Evolutionary conservation across 2,113 vertebrate species (phyloP).

Genomic region (crab-eating macaque (Macaca fascicularis)): DNA sequence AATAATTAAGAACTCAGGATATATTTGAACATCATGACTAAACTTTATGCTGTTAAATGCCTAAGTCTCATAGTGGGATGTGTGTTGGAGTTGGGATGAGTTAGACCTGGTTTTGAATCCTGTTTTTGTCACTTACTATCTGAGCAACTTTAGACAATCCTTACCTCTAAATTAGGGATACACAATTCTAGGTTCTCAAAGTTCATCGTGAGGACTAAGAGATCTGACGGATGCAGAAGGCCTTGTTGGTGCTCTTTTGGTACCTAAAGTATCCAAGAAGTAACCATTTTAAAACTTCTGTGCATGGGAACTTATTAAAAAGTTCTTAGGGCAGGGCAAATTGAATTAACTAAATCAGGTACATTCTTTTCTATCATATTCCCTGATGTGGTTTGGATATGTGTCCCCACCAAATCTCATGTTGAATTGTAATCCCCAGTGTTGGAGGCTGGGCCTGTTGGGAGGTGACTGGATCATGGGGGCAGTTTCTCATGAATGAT

Average conservation of each 20-base stretch:
- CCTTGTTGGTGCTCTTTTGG: neutral
- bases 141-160: neutral
- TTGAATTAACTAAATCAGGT: neutral
- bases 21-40: slow-evolving; percentile 25
- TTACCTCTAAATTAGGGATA: neutral
- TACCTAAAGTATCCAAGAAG: neutral
- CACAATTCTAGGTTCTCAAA: neutral
- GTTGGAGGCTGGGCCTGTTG: too few relatives aligned
- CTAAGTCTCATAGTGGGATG: neutral
- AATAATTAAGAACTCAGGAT: slow-evolving; percentile 16
- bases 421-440: too few relatives aligned
- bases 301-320: neutral
- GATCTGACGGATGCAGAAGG: neutral
- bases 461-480: too few relatives aligned
- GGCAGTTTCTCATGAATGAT: too few relatives aligned
- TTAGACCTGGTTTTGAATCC: neutral
- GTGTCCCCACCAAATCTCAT: too few relatives aligned
- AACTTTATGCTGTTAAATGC: neutral
- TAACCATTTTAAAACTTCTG: neutral
- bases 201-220: neutral
- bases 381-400: too few relatives aligned
- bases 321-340: neutral
- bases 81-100: neutral
- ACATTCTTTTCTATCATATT: neutral
- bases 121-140: neutral